Base-by-base conservation (phyloP, 1,140 invertebrate genomes). In the Rhopalosiphum maidis region DNA sequence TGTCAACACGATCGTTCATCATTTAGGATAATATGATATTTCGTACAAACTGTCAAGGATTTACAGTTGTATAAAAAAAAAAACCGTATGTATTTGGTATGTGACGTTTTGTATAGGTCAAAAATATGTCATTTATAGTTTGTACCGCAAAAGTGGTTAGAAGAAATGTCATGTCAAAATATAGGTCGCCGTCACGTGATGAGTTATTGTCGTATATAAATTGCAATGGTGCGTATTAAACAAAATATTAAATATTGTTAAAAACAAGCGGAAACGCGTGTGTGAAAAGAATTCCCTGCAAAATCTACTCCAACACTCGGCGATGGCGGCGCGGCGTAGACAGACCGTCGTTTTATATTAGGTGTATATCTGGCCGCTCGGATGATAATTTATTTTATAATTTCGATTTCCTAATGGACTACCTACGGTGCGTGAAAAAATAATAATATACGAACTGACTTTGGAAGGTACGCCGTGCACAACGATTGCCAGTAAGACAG, bases 81-180 rank as follows among this genome's bases (percentile, higher is more conserved):
- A 48, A 85, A 43, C 83, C 41, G 23, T 85, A 25, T 41, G 37
- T 41, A 83, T n/a, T 77, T 41, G 35, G 37, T 83, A 23, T 83
- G 8, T 6, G 43, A 48, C 43, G 85, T 46, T 87, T 87, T 87
- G 41, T 87, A 46, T 46, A 46, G 85, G 85, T 87, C 85, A 46
- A 46, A 87, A 46, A 87, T 41, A 41, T 43, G 85, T 46, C 85
- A 46, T 87, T n/a, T 48, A 85, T 41, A 48, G 85, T 25, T 30
- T n/a, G 43, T 87, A 48, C 15, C 25, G 15, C 41, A 18, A 46
- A 48, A 87, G 25, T 87, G 43, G 43, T 30, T 46, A 87, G 41
- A 83, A 83, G 41, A 87, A 46, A 87, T 87, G 85, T 87, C 85
- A 87, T 46, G 85, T 46, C 85, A 87, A 87, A 46, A 87, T 87